Base-by-base conservation (phyloP, 2,888 invertebrate species). In the Amphipoea lucens region DNA sequence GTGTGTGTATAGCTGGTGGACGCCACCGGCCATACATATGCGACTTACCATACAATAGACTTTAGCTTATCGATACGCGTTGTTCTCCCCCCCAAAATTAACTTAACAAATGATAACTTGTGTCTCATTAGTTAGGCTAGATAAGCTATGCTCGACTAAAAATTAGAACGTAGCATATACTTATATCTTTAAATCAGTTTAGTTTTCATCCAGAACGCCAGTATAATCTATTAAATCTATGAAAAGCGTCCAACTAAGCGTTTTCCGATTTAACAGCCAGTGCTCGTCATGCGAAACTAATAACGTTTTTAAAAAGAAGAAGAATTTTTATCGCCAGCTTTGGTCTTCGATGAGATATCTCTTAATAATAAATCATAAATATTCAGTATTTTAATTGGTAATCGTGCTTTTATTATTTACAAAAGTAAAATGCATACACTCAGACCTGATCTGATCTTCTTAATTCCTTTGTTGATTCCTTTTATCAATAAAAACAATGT, bases 281-380 rank as follows among this genome's bases (percentile, higher is more conserved):
- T 42, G 85, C 67, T 70, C 63, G 85, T 87, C 79, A 87, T 72
- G 72, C 67, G 67, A 76, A 70, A 78, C 87, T 85, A 84, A 83
- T 83, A 82, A 82, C 86, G 11, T 62, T 83, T 66, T 68, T 74
- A 74, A 84, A 74, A 83, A 51, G 67, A 83, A 20, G 1, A 23
- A 29, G 40, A 62, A 73, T 76, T 69, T 76, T 62, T 82, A 69
- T 69, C 23, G 5, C 4, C 29, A 9, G 45, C 17, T 71, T 80
- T 42, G 14, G 40, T 82, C 4, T 69, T 65, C 23, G 42, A 36
- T 45, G 12, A 57, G 17, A 48, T 69, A 42, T 65, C 36, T 51
- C 62, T 9, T 66, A 48, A 42, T 48, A 74, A 40, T 45, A 42
- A 45, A 40, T 76, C 17, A 54, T 60, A 45, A 40, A 11, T 45